Percentiles rank a stretch among this genome's conserved stretches.
phyloP scores from a whole-genome alignment of 2,113 vertebrate genomes.

The Mesocricetus auratus region DNA sequence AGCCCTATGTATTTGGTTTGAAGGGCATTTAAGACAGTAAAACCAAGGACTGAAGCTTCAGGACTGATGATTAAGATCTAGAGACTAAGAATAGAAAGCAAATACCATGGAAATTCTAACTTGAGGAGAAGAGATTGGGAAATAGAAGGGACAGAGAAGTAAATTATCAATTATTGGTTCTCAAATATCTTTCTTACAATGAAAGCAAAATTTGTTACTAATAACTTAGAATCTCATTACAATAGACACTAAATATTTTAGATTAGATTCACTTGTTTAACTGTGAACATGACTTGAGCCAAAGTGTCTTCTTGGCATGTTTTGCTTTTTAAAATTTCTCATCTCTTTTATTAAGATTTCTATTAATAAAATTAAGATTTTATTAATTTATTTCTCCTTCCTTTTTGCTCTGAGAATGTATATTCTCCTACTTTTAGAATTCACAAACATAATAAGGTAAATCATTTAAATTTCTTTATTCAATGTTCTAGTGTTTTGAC shows the following conservation, averaged over 20 bases:
- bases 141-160: background rate
- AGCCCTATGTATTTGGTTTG: background rate
- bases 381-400: background rate
- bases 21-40: background rate
- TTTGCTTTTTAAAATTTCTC: background rate
- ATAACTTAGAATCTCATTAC: slow-evolving; percentile 35
- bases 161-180: background rate
- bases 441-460: background rate
- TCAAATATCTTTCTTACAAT: background rate
- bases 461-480: background rate
- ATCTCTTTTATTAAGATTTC: background rate
- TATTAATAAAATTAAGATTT: no score
- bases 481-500: background rate
- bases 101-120: background rate
- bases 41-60: background rate
- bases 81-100: background rate
- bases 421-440: background rate
- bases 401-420: background rate
- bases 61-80: slow-evolving; percentile 28
- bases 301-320: background rate
- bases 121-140: background rate
- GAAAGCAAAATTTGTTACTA: slow-evolving; percentile 18
- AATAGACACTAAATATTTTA: background rate
- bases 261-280: background rate
- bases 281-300: background rate